Conservation (phyloP, 2,888 invertebrate species). For the Lasioglossum oenotherae region DNA sequence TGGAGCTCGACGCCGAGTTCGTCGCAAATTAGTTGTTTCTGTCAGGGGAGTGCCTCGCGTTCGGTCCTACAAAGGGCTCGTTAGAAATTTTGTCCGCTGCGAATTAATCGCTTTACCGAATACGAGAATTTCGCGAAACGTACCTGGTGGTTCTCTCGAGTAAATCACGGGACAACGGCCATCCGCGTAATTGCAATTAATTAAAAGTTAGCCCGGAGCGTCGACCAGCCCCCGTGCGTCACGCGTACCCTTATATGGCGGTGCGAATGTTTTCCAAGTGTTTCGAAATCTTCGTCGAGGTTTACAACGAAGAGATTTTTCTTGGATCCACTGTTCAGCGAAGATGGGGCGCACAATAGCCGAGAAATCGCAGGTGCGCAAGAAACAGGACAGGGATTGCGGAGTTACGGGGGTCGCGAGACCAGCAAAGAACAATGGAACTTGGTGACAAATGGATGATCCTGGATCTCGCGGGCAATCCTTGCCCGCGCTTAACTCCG, state of each 20-base stretch:
- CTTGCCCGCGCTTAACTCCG: background rate
- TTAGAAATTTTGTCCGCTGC: slow-evolving; percentile 41
- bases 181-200: slow-evolving; percentile 51
- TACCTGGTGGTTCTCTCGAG: slow-evolving; percentile 9
- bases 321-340: background rate
- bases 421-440: slow-evolving; percentile 35
- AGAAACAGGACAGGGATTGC: slow-evolving; percentile 3
- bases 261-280: background rate
- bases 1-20: background rate
- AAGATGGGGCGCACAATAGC: background rate
- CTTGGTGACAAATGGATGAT: slow-evolving; percentile 26
- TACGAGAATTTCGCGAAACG: slow-evolving; percentile 49
- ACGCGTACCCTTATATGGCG: background rate
- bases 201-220: slow-evolving; percentile 46
- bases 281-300: background rate
- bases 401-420: slow-evolving; percentile 26
- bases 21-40: slow-evolving; percentile 37
- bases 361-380: background rate
- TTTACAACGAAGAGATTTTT: background rate
- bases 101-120: slow-evolving; percentile 51
- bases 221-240: background rate
- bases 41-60: background rate
- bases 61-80: slow-evolving; percentile 28
- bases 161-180: slow-evolving; percentile 47
- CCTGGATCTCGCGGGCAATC: slow-evolving; percentile 25